Evolutionary conservation across 2,113 vertebrate genomes (phyloP).

Genomic region (Myxocyprinus asiaticus): DNA sequence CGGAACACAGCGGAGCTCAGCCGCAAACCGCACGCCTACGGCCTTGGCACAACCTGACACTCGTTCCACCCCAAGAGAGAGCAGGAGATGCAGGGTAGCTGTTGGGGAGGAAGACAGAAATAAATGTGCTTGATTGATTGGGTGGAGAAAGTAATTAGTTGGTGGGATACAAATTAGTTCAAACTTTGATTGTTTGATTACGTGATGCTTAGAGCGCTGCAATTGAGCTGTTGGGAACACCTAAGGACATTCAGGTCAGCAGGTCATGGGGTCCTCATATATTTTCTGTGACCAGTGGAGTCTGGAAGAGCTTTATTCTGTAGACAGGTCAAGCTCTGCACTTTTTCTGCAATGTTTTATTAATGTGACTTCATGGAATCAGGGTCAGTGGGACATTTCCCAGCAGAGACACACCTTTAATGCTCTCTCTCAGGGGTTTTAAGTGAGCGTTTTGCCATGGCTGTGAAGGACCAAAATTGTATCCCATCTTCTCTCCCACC

Average conservation of each 20-base stretch:
- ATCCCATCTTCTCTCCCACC: conserved; percentile 12
- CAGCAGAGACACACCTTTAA: not conserved
- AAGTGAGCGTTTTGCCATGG: conserved; percentile 91
- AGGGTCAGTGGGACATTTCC: not conserved
- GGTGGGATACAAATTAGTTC: no score
- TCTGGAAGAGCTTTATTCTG: not conserved
- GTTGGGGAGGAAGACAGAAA: not conserved
- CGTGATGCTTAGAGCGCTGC: not conserved
- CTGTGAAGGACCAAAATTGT: conserved; percentile 75
- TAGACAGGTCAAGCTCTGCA: not conserved
- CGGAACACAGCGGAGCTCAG: conserved; percentile 83
- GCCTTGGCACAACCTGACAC: conserved; percentile 38
- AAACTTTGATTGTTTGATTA: not conserved
- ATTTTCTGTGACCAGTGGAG: not conserved
- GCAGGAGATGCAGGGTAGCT: not conserved
- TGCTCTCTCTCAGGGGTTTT: conserved; percentile 28
- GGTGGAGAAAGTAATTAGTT: not conserved
- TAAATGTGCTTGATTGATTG: not conserved
- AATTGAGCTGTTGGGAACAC: not conserved
- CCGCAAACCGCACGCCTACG: conserved; percentile 28
- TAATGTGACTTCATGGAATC: not conserved
- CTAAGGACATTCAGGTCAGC: not conserved
- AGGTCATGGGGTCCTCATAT: not conserved
- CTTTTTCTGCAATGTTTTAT: not conserved
- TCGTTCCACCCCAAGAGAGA: conserved; percentile 23